Conservation (phyloP, 2,113 vertebrate genomes). For the Saguinus midas region DNA sequence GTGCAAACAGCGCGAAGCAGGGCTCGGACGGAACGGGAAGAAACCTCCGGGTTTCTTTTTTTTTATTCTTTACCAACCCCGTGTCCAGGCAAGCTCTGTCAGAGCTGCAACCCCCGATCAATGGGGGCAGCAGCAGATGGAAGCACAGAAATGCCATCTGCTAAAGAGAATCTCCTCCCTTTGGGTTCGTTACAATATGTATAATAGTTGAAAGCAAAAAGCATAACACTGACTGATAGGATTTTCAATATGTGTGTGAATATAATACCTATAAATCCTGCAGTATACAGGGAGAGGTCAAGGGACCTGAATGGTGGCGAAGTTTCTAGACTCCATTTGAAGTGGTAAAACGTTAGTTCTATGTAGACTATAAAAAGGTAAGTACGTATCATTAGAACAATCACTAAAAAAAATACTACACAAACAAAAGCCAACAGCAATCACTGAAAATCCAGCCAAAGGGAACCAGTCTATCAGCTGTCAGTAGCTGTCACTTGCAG, state of each 20-base stretch:
- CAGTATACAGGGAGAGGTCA: no score
- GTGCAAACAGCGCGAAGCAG: background rate
- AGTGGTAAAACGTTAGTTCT: background rate
- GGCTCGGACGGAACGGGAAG: background rate
- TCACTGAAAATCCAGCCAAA: background rate
- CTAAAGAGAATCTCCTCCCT: background rate
- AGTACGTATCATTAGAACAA: no score
- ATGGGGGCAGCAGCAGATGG: background rate
- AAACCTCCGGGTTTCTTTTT: background rate
- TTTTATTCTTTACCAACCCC: background rate
- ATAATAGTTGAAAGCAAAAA: background rate
- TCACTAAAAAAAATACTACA: background rate
- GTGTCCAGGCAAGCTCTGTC: background rate
- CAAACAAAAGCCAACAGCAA: background rate
- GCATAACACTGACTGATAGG: no score
- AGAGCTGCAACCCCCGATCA: background rate
- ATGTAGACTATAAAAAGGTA: background rate
- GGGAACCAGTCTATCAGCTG: background rate
- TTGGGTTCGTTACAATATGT: background rate
- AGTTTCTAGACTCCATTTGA: background rate
- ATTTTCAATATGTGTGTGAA: background rate
- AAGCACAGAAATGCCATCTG: background rate
- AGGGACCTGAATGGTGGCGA: background rate
- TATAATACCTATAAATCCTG: background rate
- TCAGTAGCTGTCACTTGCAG: background rate